Evolutionary conservation across 2,888 invertebrate genomes (phyloP).

Genomic region (Nomada ferruginata): DNA sequence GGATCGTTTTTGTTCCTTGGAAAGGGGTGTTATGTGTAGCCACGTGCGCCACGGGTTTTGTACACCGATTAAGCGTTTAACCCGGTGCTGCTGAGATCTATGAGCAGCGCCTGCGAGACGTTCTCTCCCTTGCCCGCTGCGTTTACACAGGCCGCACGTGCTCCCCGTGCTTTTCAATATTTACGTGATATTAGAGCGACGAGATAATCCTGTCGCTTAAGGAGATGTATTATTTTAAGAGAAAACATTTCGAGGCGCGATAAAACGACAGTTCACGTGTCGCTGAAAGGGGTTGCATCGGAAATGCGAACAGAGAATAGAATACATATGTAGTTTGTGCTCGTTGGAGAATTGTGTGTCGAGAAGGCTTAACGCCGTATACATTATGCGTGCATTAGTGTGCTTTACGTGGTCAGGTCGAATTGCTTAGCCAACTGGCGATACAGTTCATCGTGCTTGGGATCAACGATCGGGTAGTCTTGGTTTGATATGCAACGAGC

Average conservation of each 20-base stretch:
- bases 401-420: slow-evolving; percentile 23
- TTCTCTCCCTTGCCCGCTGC: slow-evolving; percentile 15
- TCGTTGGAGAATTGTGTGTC: background rate
- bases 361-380: background rate
- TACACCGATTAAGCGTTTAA: slow-evolving; percentile 54
- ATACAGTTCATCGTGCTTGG: slow-evolving; percentile 38
- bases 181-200: slow-evolving; percentile 42
- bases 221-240: slow-evolving; percentile 36
- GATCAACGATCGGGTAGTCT: slow-evolving; percentile 40
- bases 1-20: slow-evolving; percentile 41
- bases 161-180: slow-evolving; percentile 52
- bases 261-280: background rate
- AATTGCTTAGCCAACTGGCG: slow-evolving; percentile 55
- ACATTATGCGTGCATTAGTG: background rate
- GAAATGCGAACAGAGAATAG: background rate
- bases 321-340: background rate
- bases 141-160: slow-evolving; percentile 68
- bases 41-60: slow-evolving; percentile 62
- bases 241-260: slow-evolving; percentile 26
- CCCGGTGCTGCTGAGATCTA: slow-evolving; percentile 18
- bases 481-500: slow-evolving; percentile 55
- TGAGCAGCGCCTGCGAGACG: slow-evolving; percentile 49
- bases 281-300: background rate
- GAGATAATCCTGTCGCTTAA: slow-evolving; percentile 50
- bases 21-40: slow-evolving; percentile 53